These are phyloP conservation scores for Scartelaos histophorus DNA, from an alignment of 2,113 vertebrate species.

Conservation along the genomic window DNA sequence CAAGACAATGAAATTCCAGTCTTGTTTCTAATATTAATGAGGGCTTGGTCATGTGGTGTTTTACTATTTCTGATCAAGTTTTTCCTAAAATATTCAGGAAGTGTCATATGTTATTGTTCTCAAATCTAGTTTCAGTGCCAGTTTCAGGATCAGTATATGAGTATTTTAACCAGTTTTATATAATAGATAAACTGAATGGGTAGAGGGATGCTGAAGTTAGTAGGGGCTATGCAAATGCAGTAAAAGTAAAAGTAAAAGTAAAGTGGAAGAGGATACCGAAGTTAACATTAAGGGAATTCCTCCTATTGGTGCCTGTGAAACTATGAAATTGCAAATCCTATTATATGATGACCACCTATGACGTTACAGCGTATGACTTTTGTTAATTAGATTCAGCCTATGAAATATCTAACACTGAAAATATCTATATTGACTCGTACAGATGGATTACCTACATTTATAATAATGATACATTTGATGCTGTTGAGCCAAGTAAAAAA, in stretches of 20 bases:
- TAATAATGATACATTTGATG: not conserved
- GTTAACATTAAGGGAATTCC: not conserved
- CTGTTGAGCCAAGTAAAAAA: not conserved
- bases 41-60: too few species aligned
- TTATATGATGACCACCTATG: not conserved
- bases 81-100: too few species aligned
- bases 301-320: not conserved
- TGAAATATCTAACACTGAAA: not conserved
- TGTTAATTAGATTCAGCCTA: not conserved
- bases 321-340: not conserved
- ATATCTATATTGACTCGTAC: not conserved
- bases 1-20: too few species aligned
- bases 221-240: not conserved
- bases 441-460: not conserved
- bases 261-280: not conserved
- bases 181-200: too few species aligned
- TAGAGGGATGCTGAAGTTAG: not conserved
- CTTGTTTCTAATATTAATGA: too few species aligned
- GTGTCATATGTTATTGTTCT: too few species aligned
- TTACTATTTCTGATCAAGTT: too few species aligned
- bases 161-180: too few species aligned
- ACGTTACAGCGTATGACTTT: not conserved
- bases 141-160: not conserved
- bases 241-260: not conserved
- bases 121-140: not conserved